These are phyloP conservation scores for Paraescarpia echinospica DNA, from an alignment of 1,140 invertebrate genomes.

Conservation along the genomic window DNA sequence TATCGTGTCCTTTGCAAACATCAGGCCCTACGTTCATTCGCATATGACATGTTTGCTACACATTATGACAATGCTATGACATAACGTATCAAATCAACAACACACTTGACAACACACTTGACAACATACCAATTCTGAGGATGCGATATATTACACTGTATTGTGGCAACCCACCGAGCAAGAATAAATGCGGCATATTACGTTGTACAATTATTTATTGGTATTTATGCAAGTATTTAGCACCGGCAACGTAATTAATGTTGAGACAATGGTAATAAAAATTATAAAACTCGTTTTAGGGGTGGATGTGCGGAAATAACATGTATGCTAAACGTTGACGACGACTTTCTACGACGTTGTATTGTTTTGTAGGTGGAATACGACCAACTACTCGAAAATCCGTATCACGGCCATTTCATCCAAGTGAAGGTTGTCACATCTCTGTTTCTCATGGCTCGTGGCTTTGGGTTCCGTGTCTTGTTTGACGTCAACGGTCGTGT, in stretches of 20 bases:
- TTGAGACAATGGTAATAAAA: not conserved
- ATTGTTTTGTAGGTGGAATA: not conserved
- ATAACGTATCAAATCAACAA: not conserved
- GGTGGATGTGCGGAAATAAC: not conserved
- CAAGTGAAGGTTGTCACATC: conserved; percentile 32
- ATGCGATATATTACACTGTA: no score
- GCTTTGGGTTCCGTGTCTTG: conserved; percentile 30
- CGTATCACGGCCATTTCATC: conserved; percentile 26
- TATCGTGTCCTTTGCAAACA: no score
- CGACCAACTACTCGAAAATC: conserved; percentile 3
- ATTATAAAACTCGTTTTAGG: not conserved
- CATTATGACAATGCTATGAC: not conserved
- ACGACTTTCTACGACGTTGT: not conserved
- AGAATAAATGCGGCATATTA: not conserved
- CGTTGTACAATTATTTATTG: not conserved
- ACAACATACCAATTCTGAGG: no score
- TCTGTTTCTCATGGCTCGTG: conserved; percentile 28
- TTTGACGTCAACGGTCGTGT: conserved; percentile 31
- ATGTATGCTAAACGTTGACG: no score
- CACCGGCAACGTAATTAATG: not conserved
- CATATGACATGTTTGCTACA: not conserved
- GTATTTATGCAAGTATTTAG: not conserved
- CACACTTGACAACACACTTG: no score
- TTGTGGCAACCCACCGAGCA: not conserved
- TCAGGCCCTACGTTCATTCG: not conserved